Evolutionary conservation across 2,888 invertebrate genomes (phyloP).

Genomic region (Norana najaformis): DNA sequence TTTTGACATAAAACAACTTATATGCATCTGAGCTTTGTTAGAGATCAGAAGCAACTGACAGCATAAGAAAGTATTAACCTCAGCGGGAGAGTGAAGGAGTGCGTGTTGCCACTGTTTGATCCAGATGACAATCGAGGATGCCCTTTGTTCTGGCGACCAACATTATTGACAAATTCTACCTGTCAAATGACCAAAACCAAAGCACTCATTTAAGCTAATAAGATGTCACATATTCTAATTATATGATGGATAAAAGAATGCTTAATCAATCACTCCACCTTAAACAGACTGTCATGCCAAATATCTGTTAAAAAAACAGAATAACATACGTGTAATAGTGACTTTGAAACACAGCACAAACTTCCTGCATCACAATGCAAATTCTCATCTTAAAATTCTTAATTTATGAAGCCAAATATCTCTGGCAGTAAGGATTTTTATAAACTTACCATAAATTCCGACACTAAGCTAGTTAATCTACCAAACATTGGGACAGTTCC

Average conservation of each 20-base stretch:
- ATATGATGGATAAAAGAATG: background rate
- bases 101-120: background rate
- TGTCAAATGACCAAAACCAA: background rate
- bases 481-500: background rate
- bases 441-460: background rate
- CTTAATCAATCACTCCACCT: background rate
- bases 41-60: background rate
- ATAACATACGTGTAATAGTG: background rate
- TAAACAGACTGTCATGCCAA: background rate
- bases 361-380: background rate
- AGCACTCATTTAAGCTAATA: background rate
- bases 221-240: background rate
- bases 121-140: constrained; percentile 20
- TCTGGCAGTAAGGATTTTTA: background rate
- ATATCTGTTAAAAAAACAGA: background rate
- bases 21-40: background rate
- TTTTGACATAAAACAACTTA: background rate
- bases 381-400: background rate
- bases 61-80: constrained; percentile 19
- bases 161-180: constrained; percentile 28
- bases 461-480: background rate
- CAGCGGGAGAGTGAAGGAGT: constrained; percentile 18
- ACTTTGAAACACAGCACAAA: background rate
- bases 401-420: background rate
- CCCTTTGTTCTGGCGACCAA: background rate